Conservation (phyloP, 2,888 invertebrate genomes). For the Tiphia femorata region DNA sequence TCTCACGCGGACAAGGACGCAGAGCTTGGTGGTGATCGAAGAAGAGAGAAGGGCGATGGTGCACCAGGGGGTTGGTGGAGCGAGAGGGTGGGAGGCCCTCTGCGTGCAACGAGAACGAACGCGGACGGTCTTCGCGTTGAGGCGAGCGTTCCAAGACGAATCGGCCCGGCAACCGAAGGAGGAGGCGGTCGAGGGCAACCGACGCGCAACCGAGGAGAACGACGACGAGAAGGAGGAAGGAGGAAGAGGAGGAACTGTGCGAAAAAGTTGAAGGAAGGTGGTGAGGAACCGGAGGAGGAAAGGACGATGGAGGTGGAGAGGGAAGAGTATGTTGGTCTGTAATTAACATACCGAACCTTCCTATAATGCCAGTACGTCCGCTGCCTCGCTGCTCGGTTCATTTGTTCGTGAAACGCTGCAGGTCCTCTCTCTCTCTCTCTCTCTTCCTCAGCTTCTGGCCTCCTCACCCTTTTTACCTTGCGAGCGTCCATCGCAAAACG, state of each 20-base stretch:
- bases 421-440: constrained; percentile 1
- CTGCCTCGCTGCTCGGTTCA: constrained; percentile 9
- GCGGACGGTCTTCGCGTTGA: constrained; percentile 4
- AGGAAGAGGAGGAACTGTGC: constrained; percentile 4
- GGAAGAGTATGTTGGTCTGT: constrained; percentile 61
- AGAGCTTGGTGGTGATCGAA: no score
- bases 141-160: constrained; percentile 44
- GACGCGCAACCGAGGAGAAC: constrained; percentile 32
- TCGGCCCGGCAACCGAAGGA: constrained; percentile 43
- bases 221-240: constrained; percentile 11
- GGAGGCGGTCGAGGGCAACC: constrained; percentile 40
- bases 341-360: constrained; percentile 68
- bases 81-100: constrained; percentile 25
- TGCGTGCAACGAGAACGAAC: constrained; percentile 49
- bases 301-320: constrained; percentile 25
- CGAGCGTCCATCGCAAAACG: background rate
- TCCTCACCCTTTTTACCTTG: background rate
- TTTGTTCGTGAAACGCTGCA: constrained; percentile 1
- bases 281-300: constrained; percentile 9
- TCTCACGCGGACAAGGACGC: no score
- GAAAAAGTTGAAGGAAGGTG: constrained; percentile 11
- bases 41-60: no score
- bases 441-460: background rate
- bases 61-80: no score
- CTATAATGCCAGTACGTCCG: constrained; percentile 25